Evolutionary conservation across 2,113 vertebrate species (phyloP).

Genomic region (Hippopotamus amphibius): DNA sequence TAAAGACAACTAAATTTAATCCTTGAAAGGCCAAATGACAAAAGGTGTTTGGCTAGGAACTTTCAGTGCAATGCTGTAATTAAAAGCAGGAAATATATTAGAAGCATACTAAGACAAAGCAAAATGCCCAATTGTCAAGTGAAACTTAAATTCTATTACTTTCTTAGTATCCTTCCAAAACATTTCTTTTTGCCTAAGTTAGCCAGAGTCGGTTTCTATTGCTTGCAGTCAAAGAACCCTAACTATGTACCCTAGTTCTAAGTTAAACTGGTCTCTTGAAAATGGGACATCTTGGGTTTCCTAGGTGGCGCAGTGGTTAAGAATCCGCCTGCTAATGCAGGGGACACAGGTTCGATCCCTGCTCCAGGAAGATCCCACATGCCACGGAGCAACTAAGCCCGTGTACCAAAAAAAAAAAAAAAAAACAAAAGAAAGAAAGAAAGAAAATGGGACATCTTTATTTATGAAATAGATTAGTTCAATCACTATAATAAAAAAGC

Average conservation of each 20-base stretch:
- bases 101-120: slow-evolving; percentile 26
- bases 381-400: too few species aligned
- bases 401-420: too few species aligned
- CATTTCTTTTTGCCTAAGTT: not conserved
- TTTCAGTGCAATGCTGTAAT: not conserved
- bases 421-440: too few species aligned
- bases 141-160: slow-evolving; percentile 34
- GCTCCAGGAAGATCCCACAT: too few species aligned
- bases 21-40: slow-evolving; percentile 52
- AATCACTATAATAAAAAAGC: slow-evolving; percentile 18
- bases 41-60: slow-evolving; percentile 25
- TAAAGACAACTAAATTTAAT: slow-evolving; percentile 40
- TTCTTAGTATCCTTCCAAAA: not conserved
- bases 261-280: too few species aligned
- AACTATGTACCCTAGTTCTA: too few species aligned
- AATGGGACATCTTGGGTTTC: not conserved
- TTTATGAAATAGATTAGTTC: not conserved
- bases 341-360: too few species aligned
- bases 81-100: slow-evolving; percentile 17
- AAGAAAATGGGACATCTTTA: not conserved
- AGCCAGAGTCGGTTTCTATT: not conserved
- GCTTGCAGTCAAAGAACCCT: not conserved
- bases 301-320: too few species aligned
- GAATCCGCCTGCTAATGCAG: too few species aligned
- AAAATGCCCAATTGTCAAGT: slow-evolving; percentile 35